Conservation (phyloP, 2,113 vertebrate genomes). For the Mastomys natalensis region DNA sequence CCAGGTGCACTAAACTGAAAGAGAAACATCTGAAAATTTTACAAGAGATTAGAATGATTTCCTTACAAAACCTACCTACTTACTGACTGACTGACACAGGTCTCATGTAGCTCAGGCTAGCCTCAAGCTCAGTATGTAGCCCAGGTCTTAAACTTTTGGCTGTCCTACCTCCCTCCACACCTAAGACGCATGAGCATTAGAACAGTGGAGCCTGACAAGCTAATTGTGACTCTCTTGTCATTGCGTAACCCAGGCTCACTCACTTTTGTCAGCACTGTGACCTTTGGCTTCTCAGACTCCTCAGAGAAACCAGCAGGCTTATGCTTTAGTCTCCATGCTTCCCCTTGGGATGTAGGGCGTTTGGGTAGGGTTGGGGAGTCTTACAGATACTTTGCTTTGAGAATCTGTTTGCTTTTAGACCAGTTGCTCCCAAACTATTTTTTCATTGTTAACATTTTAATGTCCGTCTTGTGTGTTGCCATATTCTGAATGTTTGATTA, state of each 20-base stretch:
- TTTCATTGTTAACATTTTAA: background rate
- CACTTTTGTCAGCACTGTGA: background rate
- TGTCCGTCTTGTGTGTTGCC: background rate
- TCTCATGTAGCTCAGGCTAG: background rate
- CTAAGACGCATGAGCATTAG: background rate
- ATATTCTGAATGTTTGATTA: background rate
- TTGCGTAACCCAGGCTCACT: background rate
- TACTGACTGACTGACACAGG: too few species aligned
- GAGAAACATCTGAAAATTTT: background rate
- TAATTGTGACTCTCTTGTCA: background rate
- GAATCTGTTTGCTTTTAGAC: background rate
- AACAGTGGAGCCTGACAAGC: background rate
- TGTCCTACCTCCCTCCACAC: background rate
- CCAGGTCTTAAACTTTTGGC: background rate
- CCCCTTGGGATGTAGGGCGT: background rate
- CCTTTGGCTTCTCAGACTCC: background rate
- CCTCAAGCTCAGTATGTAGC: background rate
- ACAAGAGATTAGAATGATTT: background rate
- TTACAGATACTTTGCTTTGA: constrained; percentile 12
- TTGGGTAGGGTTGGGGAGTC: background rate
- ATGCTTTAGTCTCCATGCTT: background rate
- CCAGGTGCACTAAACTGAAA: background rate
- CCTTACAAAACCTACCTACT: background rate
- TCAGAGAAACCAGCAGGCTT: background rate
- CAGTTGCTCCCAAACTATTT: background rate